Evolutionary conservation across 2,113 vertebrate species (phyloP).

Genomic region (Calonectris borealis): DNA sequence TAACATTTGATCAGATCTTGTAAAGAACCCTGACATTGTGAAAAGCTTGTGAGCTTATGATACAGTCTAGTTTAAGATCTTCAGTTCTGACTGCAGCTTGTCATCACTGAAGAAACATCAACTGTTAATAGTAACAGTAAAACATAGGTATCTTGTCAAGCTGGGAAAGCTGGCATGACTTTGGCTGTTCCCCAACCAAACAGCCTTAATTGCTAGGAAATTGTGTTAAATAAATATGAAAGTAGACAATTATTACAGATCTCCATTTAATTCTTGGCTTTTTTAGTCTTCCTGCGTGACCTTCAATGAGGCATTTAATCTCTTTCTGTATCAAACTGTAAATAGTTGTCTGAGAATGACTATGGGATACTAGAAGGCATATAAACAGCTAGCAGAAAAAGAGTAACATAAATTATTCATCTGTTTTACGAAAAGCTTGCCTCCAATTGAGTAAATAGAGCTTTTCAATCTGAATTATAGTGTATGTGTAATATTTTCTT

Average conservation of each 20-base stretch:
- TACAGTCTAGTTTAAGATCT: not conserved
- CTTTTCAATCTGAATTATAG: not conserved
- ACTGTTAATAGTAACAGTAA: not conserved
- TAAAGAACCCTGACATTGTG: not conserved
- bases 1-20: not conserved
- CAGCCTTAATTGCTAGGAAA: not conserved
- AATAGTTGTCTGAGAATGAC: not conserved
- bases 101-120: not conserved
- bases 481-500: not conserved
- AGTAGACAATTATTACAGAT: not conserved
- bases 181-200: not conserved
- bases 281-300: not conserved
- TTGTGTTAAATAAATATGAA: not conserved
- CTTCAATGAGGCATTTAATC: conserved; percentile 5
- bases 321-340: not conserved
- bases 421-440: conserved; percentile 16
- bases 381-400: not conserved
- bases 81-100: not conserved
- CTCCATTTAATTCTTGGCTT: not conserved
- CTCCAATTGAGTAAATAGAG: conserved; percentile 28
- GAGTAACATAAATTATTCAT: conserved; percentile 27
- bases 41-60: not conserved
- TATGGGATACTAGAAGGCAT: not conserved
- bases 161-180: not conserved
- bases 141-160: not conserved